These are phyloP conservation scores for Cryptotis parvus DNA, from an alignment of 2,113 vertebrate species.

Conservation along the genomic window DNA sequence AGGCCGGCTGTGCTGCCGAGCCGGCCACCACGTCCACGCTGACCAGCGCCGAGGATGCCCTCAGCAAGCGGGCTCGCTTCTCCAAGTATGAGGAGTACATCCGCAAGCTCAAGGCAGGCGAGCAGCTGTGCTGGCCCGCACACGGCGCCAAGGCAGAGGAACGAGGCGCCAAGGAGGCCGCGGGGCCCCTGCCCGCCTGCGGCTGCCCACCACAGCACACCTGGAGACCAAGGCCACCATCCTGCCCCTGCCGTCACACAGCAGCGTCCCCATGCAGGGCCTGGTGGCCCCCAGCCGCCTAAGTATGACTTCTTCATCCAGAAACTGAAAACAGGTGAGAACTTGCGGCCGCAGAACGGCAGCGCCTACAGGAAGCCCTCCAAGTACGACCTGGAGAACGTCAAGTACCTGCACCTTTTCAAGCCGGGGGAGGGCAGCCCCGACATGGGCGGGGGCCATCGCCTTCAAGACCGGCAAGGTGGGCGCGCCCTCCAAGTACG, in stretches of 20 bases:
- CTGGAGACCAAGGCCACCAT: constrained; percentile 95
- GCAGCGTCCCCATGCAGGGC: constrained; percentile 93
- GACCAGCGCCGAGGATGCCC: constrained; percentile 90
- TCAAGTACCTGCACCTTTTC: constrained; percentile 98
- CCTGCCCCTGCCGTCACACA: constrained; percentile 89
- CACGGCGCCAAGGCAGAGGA: constrained; percentile 92
- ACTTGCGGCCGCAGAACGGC: constrained; percentile 95
- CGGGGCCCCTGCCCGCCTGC: constrained; percentile 87
- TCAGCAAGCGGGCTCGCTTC: constrained; percentile 94
- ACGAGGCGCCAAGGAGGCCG: constrained; percentile 89
- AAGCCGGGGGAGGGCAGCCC: constrained; percentile 97
- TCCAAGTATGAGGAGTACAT: constrained; percentile 99
- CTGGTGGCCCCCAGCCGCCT: constrained; percentile 94
- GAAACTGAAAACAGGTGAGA: constrained; percentile 97
- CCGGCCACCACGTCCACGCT: constrained; percentile 71
- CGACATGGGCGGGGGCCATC: constrained; percentile 98
- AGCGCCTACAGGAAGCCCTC: constrained; percentile 97
- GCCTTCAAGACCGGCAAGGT: constrained; percentile 99
- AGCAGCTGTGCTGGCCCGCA: constrained; percentile 94
- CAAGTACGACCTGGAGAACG: constrained; percentile 98
- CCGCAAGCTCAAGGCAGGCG: constrained; percentile 97
- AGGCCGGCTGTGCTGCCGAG: constrained; percentile 93
- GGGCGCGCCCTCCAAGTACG: constrained; percentile 98
- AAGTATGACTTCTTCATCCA: constrained; percentile 99
- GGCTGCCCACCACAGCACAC: constrained; percentile 89